A percentile compares a stretch with the other conserved stretches of the same genome.
phyloP scores from a whole-genome alignment of 2,888 invertebrate species.

The Agrochola lychnidis region DNA sequence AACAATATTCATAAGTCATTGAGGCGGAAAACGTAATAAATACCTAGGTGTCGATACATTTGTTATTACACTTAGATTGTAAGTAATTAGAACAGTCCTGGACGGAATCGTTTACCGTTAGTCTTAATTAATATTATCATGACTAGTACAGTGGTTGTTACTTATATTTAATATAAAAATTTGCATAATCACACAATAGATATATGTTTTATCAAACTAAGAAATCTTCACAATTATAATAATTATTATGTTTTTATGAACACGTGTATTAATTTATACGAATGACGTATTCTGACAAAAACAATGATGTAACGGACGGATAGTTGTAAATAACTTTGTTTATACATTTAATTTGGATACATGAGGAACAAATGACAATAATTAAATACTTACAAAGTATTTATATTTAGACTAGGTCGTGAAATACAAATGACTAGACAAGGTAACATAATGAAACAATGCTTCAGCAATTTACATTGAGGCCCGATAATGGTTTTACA shows the following conservation, averaged over 20 bases:
- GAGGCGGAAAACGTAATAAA: constrained; percentile 69
- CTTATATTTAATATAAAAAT: constrained; percentile 59
- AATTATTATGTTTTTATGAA: constrained; percentile 55
- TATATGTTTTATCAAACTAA: constrained; percentile 56
- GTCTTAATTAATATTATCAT: constrained; percentile 59
- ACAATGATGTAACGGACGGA: constrained; percentile 57
- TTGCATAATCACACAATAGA: constrained; percentile 68
- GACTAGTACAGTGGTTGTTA: constrained; percentile 62
- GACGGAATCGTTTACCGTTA: constrained; percentile 48
- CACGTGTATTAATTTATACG: constrained; percentile 52
- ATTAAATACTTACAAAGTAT: constrained; percentile 36
- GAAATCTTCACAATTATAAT: constrained; percentile 61
- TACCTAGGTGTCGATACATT: constrained; percentile 63
- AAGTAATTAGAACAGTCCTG: constrained; percentile 53
- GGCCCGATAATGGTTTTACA: constrained; percentile 15
- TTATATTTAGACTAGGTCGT: constrained; percentile 29
- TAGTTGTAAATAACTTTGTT: constrained; percentile 40
- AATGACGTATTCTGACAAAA: constrained; percentile 52
- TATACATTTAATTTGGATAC: constrained; percentile 36
- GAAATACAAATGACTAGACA: constrained; percentile 41
- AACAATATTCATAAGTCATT: constrained; percentile 62
- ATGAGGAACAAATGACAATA: constrained; percentile 54
- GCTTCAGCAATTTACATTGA: constrained; percentile 22
- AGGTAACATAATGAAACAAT: constrained; percentile 32
- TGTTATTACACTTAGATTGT: constrained; percentile 48